phyloP scores from a whole-genome alignment of 2,888 invertebrate species.

The Drosophila meridiana region DNA sequence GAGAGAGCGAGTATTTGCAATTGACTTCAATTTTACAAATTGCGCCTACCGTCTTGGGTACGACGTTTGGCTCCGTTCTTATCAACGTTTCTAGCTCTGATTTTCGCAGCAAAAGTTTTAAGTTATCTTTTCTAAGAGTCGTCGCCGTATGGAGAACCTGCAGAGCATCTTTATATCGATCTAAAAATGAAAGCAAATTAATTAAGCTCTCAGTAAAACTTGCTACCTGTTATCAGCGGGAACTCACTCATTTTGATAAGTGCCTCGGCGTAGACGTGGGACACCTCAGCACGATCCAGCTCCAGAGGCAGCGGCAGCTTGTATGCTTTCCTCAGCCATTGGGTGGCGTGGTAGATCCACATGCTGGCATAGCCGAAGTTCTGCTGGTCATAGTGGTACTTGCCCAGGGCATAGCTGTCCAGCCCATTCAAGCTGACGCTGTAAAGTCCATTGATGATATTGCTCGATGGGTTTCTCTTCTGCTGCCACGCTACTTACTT shows the following conservation, averaged over 20 bases:
- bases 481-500: slow-evolving; percentile 85
- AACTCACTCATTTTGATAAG: slow-evolving; percentile 76
- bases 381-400: slow-evolving; percentile 55
- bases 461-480: slow-evolving; percentile 47
- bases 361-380: slow-evolving; percentile 54
- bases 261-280: slow-evolving; percentile 71
- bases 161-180: slow-evolving; percentile 61
- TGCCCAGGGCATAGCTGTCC: slow-evolving; percentile 76
- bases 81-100: slow-evolving; percentile 64
- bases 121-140: slow-evolving; percentile 44
- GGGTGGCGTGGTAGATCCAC: slow-evolving; percentile 72
- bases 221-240: not conserved
- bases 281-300: slow-evolving; percentile 43
- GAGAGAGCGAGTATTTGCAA: not conserved
- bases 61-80: slow-evolving; percentile 43
- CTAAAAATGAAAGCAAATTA: slow-evolving; percentile 28
- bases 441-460: not conserved
- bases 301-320: slow-evolving; percentile 27
- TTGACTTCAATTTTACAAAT: not conserved
- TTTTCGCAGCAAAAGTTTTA: slow-evolving; percentile 58
- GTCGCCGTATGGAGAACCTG: slow-evolving; percentile 56
- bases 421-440: slow-evolving; percentile 71
- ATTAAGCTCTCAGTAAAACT: not conserved
- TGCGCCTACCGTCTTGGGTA: slow-evolving; percentile 35
- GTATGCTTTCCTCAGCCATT: slow-evolving; percentile 20